Evolutionary conservation across 2,797 vertebrate genomes (phyloP).

Genomic region (Morelia viridis): DNA sequence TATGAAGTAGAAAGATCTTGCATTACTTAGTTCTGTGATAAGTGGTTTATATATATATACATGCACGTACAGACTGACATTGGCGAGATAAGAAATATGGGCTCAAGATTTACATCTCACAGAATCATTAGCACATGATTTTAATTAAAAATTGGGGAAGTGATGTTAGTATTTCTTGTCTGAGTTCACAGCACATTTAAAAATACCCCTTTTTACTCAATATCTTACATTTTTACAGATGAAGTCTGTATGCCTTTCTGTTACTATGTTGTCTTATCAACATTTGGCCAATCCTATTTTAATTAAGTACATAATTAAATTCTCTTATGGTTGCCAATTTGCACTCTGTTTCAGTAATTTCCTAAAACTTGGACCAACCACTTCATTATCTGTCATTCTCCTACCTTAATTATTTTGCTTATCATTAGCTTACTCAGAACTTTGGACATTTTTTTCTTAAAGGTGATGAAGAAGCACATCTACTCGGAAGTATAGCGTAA

Average conservation of each 20-base stretch:
- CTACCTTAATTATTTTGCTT: neutral
- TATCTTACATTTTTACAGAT: neutral
- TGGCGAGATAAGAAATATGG: neutral
- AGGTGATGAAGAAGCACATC: neutral
- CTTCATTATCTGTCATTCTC: slow-evolving; percentile 6
- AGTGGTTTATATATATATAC: neutral
- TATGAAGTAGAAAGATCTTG: slow-evolving; percentile 7
- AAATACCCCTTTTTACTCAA: slow-evolving; percentile 31
- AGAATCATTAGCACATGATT: neutral
- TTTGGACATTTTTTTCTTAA: neutral
- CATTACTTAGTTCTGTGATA: neutral
- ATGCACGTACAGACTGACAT: neutral
- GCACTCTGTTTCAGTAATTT: slow-evolving; percentile 15
- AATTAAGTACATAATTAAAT: slow-evolving; percentile 35
- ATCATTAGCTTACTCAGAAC: neutral
- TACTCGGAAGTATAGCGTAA: neutral
- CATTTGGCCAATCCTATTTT: slow-evolving; percentile 17
- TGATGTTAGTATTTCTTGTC: slow-evolving; percentile 38
- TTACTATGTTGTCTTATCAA: slow-evolving; percentile 30
- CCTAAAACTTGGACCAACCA: slow-evolving; percentile 22
- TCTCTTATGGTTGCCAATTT: neutral
- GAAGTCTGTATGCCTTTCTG: neutral
- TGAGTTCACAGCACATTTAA: slow-evolving; percentile 18
- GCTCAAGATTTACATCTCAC: neutral
- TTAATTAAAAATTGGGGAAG: slow-evolving; percentile 31